Base-by-base conservation (phyloP, 2,888 invertebrate species). In the Alviniconcha strummeri region DNA sequence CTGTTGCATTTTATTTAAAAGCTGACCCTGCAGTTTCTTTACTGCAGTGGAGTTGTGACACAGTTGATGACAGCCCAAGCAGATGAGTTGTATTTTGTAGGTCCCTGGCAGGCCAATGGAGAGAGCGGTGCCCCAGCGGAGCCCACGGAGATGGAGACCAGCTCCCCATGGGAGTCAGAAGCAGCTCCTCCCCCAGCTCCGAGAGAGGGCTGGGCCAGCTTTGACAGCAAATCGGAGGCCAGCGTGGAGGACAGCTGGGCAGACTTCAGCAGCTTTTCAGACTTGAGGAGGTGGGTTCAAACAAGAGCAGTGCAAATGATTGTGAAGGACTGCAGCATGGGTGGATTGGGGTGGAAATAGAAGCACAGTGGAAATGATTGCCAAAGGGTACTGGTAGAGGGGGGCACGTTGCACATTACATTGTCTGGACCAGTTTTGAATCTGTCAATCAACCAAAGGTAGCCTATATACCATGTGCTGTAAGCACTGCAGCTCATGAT, bases 91-190 rank as follows among this genome's bases (percentile, higher is more conserved):
- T 11, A 74, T 13, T 72, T 76, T 82, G 80, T 83, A 89, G 90
- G 85, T 56, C 88, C 90, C 88, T 83, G 89, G 84, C 90, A 92
- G 9, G 91, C 89, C 81, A 91, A 92, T 88, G 90, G 91, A 82
- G 90, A 90, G 82, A 87, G 88, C 54, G 84, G 88, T 57, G 89
- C 90, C 86, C 92, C 92, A 36, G 88, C 88, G 7, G 92, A 91
- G 55, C 91, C 92, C 60, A 90, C 92, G 81, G 92, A 93, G 74
- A 92, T 93, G 91, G 94, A 93, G 87, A 92, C 93, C 13, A 91
- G 88, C 17, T 83, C 93, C 85, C 93, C 94, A 7, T 94, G 94
- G 94, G 92, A 91, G n/a, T 88, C 85, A 69, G 84, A 85, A 72
- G 82, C 87, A 13, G 84, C 77, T 56, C 84, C 86, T 9, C 72